Base-by-base conservation (phyloP, 2,113 vertebrate species). In the Zapornia atra region DNA sequence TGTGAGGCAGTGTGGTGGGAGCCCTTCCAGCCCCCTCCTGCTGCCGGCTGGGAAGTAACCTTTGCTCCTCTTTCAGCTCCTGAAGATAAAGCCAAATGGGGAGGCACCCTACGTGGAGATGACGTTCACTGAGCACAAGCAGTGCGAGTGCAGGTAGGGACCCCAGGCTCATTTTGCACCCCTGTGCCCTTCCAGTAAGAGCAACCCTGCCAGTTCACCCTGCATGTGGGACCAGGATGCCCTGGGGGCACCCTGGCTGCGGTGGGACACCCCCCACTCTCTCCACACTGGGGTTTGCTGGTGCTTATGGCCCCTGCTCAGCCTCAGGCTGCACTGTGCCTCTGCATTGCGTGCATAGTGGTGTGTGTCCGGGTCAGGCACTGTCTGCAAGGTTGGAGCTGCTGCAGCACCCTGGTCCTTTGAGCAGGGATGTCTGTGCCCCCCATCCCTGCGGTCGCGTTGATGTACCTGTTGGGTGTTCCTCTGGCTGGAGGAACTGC, bases 71-170 rank as follows among this genome's bases (percentile, higher is more conserved):
- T 98, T 97, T 26, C 97, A 98, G 98, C 93, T 98, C 69, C 90
- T 98, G 97, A 98, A 97, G 97, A 97, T 98, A 94, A 95, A 94
- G 42, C 86, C 96, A 28, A 96, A 80, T 1, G 92, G 95, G 22
- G 95, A 73, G 51, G 88, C 94, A 31, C 96, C 97, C 36, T 98
- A 97, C 0, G 97, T 97, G 93, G 97, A 98, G 91, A 89, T 98
- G 96, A 53, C 65, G 0, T 98, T 98, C 95, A 96, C 92, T 0
- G 98, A 98, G 89, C 98, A 98, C 33, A 96, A 92, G 59, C 69
- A 81, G 65, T 98, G 98, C 16, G 96, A 97, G 46, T 98, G 98
- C 98, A 98, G 98, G 98, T 98, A 96, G 44, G 91, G 56, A 64
- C 56, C 70, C 54, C 0, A 8, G 24, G 6, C 11, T 68, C 1